A percentile compares a stretch with the other conserved stretches of the same genome.
Conservation (phyloP, 2,113 vertebrate genomes). For the Calonectris borealis region DNA sequence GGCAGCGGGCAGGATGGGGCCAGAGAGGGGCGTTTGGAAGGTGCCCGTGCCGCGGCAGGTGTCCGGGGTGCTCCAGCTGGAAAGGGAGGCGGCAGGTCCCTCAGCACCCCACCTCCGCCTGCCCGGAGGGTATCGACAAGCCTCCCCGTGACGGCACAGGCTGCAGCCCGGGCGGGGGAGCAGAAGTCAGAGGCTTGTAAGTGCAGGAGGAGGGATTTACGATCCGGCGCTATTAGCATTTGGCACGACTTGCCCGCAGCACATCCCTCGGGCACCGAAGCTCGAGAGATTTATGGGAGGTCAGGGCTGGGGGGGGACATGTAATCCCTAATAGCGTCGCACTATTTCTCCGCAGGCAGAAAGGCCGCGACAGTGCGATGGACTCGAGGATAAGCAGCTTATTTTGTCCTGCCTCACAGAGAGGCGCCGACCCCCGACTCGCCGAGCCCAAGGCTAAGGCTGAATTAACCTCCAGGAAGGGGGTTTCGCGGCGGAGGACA, state of each 20-base stretch:
- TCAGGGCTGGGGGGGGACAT: neutral
- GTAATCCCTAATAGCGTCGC: neutral
- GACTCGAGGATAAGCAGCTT: slow-evolving; percentile 34
- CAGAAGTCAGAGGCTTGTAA: neutral
- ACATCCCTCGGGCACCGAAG: neutral
- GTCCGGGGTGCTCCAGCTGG: neutral
- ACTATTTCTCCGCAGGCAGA: neutral
- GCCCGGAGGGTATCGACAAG: neutral
- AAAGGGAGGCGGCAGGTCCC: accelerated
- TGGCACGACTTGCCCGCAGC: neutral
- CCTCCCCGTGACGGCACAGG: accelerated
- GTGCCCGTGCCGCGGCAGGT: accelerated
- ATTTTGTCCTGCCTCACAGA: neutral
- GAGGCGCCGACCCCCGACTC: neutral
- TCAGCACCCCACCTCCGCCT: neutral
- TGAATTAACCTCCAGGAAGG: neutral
- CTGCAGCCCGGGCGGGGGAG: neutral
- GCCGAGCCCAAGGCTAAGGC: neutral
- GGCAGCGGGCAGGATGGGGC: accelerated
- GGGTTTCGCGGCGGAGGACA: neutral
- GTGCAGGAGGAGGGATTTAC: neutral
- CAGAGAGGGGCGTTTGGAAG: accelerated
- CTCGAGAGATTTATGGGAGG: neutral
- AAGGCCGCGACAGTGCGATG: neutral
- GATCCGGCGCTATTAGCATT: accelerated